Evolutionary conservation across 2,888 invertebrate species (phyloP).

Genomic region (Eupeodes latifasciatus): DNA sequence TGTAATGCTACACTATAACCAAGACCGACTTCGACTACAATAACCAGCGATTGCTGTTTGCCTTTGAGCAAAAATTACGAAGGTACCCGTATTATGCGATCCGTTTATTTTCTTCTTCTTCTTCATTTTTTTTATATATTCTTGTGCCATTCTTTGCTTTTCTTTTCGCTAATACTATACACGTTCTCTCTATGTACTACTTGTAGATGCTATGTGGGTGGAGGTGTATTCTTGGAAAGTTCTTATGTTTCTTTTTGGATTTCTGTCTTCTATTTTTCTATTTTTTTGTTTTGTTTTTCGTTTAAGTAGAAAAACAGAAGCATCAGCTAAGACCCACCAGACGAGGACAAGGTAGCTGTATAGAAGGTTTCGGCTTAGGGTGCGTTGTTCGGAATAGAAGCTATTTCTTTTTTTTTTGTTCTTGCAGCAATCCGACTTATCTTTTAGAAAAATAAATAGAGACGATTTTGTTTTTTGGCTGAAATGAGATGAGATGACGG

Average conservation of each 20-base stretch:
- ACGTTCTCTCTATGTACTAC: not conserved
- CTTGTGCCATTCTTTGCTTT: constrained; percentile 22
- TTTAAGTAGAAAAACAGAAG: constrained; percentile 30
- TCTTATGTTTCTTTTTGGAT: constrained; percentile 31
- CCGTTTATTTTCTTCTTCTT: constrained; percentile 52
- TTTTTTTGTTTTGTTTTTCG: not conserved
- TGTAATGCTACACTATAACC: constrained; percentile 67
- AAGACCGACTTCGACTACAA: constrained; percentile 70
- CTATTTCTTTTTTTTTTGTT: not conserved
- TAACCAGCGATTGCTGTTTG: constrained; percentile 73
- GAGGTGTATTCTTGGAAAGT: constrained; percentile 22
- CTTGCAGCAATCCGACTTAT: constrained; percentile 24
- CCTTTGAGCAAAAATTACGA: constrained; percentile 70
- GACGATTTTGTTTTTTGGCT: constrained; percentile 5
- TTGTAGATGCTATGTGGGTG: not conserved
- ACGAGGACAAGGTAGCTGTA: constrained; percentile 2
- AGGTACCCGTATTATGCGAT: constrained; percentile 66
- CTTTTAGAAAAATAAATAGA: constrained; percentile 21
- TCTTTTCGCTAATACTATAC: constrained; percentile 29
- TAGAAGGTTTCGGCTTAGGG: constrained; percentile 3
- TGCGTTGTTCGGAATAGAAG: not conserved
- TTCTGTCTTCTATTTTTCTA: constrained; percentile 3
- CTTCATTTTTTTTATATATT: constrained; percentile 26
- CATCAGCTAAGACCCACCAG: not conserved
- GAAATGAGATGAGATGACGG: not conserved